Evolutionary conservation across 2,797 vertebrate species (phyloP).

Genomic region (Takifugu rubripes): DNA sequence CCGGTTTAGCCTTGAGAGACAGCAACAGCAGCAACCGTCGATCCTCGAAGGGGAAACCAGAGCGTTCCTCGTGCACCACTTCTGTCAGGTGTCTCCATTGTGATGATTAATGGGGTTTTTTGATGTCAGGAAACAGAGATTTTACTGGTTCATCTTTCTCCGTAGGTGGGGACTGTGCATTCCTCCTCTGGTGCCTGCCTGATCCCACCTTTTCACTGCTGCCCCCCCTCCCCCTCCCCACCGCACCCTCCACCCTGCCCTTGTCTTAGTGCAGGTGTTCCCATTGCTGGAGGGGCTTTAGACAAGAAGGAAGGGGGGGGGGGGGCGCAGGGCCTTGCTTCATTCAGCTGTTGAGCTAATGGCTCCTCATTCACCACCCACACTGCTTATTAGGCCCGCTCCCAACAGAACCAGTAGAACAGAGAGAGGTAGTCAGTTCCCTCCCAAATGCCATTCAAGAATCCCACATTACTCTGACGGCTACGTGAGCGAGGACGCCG

Average conservation of each 20-base stretch:
- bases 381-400: constrained; percentile 64
- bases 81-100: no score
- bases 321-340: constrained; percentile 35
- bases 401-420: constrained; percentile 56
- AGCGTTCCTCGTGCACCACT: neutral
- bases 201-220: constrained; percentile 1
- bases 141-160: no score
- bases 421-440: constrained; percentile 40
- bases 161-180: no score
- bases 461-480: constrained; percentile 33
- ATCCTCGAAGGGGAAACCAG: no score
- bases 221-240: constrained; percentile 7
- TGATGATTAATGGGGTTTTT: no score
- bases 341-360: constrained; percentile 68
- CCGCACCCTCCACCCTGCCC: neutral
- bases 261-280: constrained; percentile 60
- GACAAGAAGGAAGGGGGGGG: constrained; percentile 39
- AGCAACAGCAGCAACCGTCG: no score
- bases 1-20: no score
- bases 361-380: constrained; percentile 67
- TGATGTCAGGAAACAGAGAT: no score
- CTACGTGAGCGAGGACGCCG: constrained; percentile 36
- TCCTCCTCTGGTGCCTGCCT: constrained; percentile 4
- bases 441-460: constrained; percentile 53
- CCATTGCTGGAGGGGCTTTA: constrained; percentile 23